Evolutionary conservation across 2,113 vertebrate species (phyloP), one percentile per base, ranked within the genome.

Genomic region (Microtus ochrogaster): DNA sequence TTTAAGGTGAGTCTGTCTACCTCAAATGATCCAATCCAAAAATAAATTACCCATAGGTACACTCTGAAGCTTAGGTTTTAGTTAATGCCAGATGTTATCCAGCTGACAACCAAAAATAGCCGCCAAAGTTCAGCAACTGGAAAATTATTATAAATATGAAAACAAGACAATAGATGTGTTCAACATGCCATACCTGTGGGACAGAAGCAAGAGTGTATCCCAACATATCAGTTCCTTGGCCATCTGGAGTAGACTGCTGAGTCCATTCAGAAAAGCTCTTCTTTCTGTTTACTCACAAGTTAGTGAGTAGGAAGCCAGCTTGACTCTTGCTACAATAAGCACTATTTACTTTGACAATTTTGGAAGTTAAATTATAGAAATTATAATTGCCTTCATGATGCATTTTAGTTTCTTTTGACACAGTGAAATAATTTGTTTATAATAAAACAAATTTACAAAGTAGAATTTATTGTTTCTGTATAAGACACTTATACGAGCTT

Each of bases 381-480:
- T 5, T 87, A 19, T 97, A 93, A 66, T 95, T 96, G 14, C 12
- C 78, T 89, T 89, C 91, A 73, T 61, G 24, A 76, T 17, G 17
- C 28, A 93, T 39, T 86, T 94, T 77, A 84, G 13, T 63, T 81
- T 74, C n/a, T 93, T 94, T 95, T 88, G 55, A 76, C n/a, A 89
- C 30, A 91, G 79, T 93, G 17, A 77, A 85, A 90, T 78, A 3
- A 83, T 92, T 86, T 96, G 14, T 91, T 93, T 92, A 44, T 65
- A 96, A 61, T 94, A 87, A 85, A 96, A n/a, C 3, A 22, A 92
- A 68, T 91, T 24, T 89, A 83, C 89, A 93, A 83, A 89, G 41
- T 39, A 77, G 14, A 94, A 74, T 55, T 89, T 47, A 85, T 10
- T 68, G 58, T 77, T 92, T 87, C 52, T 22, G 49, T n/a, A n/a